Conservation (phyloP, 1,140 invertebrate species). For the Heliconius hewitsoni region DNA sequence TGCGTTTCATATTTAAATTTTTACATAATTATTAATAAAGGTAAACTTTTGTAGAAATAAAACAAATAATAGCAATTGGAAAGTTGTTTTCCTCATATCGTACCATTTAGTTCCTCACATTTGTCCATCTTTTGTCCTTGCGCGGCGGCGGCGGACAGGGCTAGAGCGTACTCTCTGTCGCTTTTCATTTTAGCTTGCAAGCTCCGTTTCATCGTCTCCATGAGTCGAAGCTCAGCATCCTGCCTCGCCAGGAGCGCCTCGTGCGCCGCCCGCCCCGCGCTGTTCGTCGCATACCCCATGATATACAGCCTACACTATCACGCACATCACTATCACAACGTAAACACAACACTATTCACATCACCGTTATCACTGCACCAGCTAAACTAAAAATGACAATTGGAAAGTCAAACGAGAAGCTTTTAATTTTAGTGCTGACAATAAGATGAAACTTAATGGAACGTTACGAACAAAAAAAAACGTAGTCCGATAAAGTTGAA, state of each 20-base stretch:
- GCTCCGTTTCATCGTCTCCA: conserved; percentile 94
- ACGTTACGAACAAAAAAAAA: conserved; percentile 62
- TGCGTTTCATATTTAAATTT: background rate
- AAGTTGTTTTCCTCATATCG: conserved; percentile 29
- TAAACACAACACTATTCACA: conserved; percentile 77
- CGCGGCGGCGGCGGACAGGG: conserved; percentile 88
- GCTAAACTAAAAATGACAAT: conserved; percentile 13
- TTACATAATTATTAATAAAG: background rate
- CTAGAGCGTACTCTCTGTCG: conserved; percentile 93
- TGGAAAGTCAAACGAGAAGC: conserved; percentile 25
- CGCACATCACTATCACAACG: conserved; percentile 63
- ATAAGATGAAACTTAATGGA: conserved; percentile 47
- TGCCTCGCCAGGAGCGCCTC: conserved; percentile 92
- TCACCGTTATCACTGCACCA: conserved; percentile 72
- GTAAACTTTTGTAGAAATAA: background rate
- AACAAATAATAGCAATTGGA: conserved; percentile 11
- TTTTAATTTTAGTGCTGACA: conserved; percentile 46
- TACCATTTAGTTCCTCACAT: conserved; percentile 88
- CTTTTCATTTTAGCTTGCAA: conserved; percentile 92
- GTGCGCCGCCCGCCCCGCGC: conserved; percentile 91
- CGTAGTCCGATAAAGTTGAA: conserved; percentile 51
- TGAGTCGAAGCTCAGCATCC: conserved; percentile 93
- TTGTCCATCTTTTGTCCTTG: conserved; percentile 93
- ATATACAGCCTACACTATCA: conserved; percentile 62
- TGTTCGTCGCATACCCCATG: conserved; percentile 93